Evolutionary conservation across 2,113 vertebrate genomes (phyloP), one percentile per base, ranked within the genome.

Genomic region (Lycaon pictus): DNA sequence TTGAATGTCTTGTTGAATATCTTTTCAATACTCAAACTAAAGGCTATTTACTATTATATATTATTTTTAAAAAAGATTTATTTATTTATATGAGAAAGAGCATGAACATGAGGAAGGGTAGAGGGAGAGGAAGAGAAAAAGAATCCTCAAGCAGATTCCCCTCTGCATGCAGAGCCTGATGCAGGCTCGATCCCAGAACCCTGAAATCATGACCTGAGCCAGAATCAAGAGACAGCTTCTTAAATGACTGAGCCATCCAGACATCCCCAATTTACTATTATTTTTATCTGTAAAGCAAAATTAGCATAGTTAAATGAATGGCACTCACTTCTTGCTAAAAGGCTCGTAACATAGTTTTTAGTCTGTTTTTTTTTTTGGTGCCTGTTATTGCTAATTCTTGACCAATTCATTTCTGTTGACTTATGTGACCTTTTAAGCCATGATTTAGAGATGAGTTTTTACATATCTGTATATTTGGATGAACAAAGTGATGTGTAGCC

Each of bases 361-460:
- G 20, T 67, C 13, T 69, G 2, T 43, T 43, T 43, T 43, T 43
- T 37, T 85, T 77, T 62, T 65, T 85, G 79, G 29, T 48, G 53
- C 79, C 20, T 62, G 2, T 67, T 81, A 35, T 37, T 58, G 48
- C 16, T 91, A 32, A 37, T 85, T 85, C 72, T 71, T n/a, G 13
- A 74, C 3, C 23, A 29, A 60, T 22, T 74, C n/a, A 90, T 1
- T 74, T 63, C 43, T 92, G 77, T 17, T 60, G 55, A 60, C 35
- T 96, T 79, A 60, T 60, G 25, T 71, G 69, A 58, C 74, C 56
- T 63, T 79, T 56, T 29, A 92, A 53, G 60, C 20, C 7, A 29
- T 35, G 51, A 69, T 12, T 89, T 90, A 87, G 53, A 90, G 72
- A 53, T 91, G 67, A 58, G 51, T 93, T 96, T 84, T 95, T 35